Base-by-base conservation (phyloP, 2,888 invertebrate genomes). In the Polia nebulosa region DNA sequence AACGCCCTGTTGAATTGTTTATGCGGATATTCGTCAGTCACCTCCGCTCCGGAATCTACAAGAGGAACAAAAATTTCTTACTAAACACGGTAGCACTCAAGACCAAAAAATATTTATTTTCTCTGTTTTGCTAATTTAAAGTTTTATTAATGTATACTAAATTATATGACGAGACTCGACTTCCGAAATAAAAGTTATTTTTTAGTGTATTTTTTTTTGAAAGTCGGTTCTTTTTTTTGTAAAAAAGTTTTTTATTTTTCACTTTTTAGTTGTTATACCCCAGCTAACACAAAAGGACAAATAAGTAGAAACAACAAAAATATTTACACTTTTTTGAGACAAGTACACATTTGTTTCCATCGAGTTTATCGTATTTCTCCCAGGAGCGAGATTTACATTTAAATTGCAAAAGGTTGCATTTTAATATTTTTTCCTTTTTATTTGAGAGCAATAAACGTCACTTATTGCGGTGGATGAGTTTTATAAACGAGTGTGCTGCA, bases 391-490 rank as follows among this genome's bases (percentile, higher is more conserved):
- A 41, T 41, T 41, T 41, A 41, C 8, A 41, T n/a, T 41, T 41
- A 41, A 41, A 41, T 41, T 41, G 17, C n/a, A 41, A 41, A 41
- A 41, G 17, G 17, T 41, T n/a, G 17, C n/a, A 29, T n/a, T 17
- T 41, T 41, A 17, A 39, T 39, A 39, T 39, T 17, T 7, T 39
- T 7, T 47, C 7, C 39, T 7, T 41, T 41, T 41, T 41, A 41
- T 41, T 41, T 41, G 17, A 41, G 39, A 41, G 39, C 39, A 17
- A 41, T 41, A 41, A 41, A 41, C 17, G 39, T 41, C 39, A 8
- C n/a, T 41, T 41, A n/a, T n/a, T 41, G n/a, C 39, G n/a, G 39
- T 41, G 39, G n/a, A 41, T 41, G 39, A 41, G 39, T 41, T 41
- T 41, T 41, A 41, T 41, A 41, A 41, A 41, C 39, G n/a, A n/a